phyloP scores from a whole-genome alignment of 2,113 vertebrate species.

The Pygathrix nemaeus region DNA sequence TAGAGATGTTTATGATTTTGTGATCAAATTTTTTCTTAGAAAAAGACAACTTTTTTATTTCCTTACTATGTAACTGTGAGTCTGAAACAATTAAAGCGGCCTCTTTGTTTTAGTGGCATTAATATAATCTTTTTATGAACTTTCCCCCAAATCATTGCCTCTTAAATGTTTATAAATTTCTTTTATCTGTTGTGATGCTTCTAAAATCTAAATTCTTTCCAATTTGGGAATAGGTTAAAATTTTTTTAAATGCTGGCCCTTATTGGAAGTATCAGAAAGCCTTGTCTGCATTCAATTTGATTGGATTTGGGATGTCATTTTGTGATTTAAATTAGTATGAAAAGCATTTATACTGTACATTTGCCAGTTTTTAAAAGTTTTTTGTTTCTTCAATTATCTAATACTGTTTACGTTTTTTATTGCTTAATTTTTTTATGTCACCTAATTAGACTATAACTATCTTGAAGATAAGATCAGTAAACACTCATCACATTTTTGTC shows the following conservation, averaged over 20 bases:
- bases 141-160: background rate
- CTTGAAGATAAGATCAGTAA: slow-evolving; percentile 34
- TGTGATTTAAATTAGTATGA: slow-evolving; percentile 41
- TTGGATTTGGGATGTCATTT: background rate
- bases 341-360: background rate
- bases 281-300: background rate
- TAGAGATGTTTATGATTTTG: background rate
- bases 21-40: slow-evolving; percentile 6
- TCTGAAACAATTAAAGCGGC: slow-evolving; percentile 1
- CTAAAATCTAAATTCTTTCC: slow-evolving; percentile 39
- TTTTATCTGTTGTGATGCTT: background rate
- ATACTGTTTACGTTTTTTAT: slow-evolving; percentile 27
- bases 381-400: slow-evolving; percentile 42
- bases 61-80: background rate
- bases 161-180: background rate
- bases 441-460: slow-evolving; percentile 39
- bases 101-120: background rate
- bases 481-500: slow-evolving; percentile 26
- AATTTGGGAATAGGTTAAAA: background rate
- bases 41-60: slow-evolving; percentile 21
- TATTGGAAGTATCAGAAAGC: background rate
- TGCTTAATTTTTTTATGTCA: background rate
- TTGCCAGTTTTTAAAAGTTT: slow-evolving; percentile 32
- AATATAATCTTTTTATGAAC: background rate
- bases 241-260: background rate